These are phyloP conservation scores for Hylaeus volcanicus DNA, from an alignment of 1,140 invertebrate genomes.

Conservation along the genomic window DNA sequence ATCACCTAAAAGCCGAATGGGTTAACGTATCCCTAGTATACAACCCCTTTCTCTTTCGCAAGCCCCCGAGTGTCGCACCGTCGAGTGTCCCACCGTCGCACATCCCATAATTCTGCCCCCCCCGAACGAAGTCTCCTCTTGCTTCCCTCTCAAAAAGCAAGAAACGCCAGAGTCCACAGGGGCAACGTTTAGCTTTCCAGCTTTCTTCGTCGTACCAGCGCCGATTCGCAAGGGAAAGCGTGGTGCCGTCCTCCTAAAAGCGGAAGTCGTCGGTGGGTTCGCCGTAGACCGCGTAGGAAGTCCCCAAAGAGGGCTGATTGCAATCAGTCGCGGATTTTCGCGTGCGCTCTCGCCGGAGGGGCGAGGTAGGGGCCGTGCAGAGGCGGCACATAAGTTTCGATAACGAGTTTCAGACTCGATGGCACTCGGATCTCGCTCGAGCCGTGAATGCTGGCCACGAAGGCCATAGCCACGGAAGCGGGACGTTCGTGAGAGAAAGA, in stretches of 20 bases:
- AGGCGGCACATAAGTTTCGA: constrained; percentile 56
- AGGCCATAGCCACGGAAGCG: constrained; percentile 27
- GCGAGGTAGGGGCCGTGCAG: neutral
- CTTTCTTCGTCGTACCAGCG: no score
- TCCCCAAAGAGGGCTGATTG: constrained; percentile 72
- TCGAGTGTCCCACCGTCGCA: no score
- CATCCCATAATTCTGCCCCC: no score
- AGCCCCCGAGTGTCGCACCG: no score
- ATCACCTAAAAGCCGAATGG: no score
- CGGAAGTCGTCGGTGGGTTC: constrained; percentile 65
- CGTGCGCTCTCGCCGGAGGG: constrained; percentile 32
- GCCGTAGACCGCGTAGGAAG: constrained; percentile 52
- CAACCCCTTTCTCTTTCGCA: no score
- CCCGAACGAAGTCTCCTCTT: no score
- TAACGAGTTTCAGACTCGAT: constrained; percentile 65
- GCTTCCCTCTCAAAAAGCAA: no score
- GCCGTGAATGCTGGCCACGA: constrained; percentile 46
- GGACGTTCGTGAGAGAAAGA: constrained; percentile 30
- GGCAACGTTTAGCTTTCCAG: no score
- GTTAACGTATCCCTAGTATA: no score
- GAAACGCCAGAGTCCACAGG: no score
- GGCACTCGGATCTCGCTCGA: constrained; percentile 50
- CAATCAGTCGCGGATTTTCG: constrained; percentile 72
- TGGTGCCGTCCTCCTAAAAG: constrained; percentile 23
- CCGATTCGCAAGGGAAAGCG: neutral